Evolutionary conservation across 2,888 invertebrate species (phyloP), one percentile per base, ranked within the genome.

Genomic region (Oligia fasciuncula): DNA sequence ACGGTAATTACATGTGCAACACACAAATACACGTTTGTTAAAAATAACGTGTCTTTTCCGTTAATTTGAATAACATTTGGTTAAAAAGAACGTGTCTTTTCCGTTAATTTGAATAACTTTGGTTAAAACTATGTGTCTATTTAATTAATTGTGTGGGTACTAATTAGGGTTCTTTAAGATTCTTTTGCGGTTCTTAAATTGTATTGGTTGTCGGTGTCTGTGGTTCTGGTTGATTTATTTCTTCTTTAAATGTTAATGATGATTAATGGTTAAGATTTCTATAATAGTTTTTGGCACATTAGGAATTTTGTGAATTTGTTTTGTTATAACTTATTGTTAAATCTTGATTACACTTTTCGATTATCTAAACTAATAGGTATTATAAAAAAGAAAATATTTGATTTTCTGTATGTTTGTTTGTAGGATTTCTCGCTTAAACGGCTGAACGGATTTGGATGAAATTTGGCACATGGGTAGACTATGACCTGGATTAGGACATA

Each of bases 1-100:
- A 77, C 72, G 60, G 83, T 88, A 85, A 91, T 91, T 87, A 90
- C 85, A 82, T 51, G 63, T 66, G 43, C 51, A n/a, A n/a, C n/a
- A n/a, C n/a, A n/a, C n/a, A n/a, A n/a, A n/a, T n/a, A n/a, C n/a
- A 78, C 35, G 8, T 83, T 57, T 46, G n/a, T 63, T 65, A 35
- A 78, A 72, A 57, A 78, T 5, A 46, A 81, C 65, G 72, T 68
- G 65, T 69, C n/a, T 73, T 40, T 54, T 35, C 65, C 13, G 76
- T 86, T 80, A 79, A 84, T 87, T 85, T 81, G 51, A 83, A 85
- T 86, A 73, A 49, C 35, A 23, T 86, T 75, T 79, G 62, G 76
- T 63, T 80, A 29, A 63, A 82, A 74, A 23, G 57, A 23, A 57
- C 57, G 23, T 57, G 57, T 23, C 9, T 57, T 57, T 54, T 35